Conservation (phyloP, 2,888 invertebrate genomes). For the Pristionchus japonicus region DNA sequence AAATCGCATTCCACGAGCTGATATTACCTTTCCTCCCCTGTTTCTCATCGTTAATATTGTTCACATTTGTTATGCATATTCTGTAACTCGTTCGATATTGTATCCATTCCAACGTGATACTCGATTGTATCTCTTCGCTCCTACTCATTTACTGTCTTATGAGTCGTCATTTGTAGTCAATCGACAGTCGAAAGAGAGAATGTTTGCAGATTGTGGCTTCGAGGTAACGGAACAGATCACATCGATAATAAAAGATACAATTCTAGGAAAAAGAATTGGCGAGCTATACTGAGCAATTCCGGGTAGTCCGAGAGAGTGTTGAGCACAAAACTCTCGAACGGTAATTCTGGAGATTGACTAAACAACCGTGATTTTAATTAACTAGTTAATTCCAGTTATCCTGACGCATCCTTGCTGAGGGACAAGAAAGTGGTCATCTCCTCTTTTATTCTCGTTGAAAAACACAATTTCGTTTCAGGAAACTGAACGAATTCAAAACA, state of each 20-base stretch:
- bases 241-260: background rate
- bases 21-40: background rate
- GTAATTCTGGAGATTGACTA: no score
- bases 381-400: background rate
- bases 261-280: background rate
- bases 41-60: background rate
- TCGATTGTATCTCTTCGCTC: background rate
- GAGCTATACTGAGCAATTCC: background rate
- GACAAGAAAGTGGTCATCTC: background rate
- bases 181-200: background rate
- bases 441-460: background rate
- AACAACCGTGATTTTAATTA: no score
- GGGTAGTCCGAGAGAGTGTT: background rate
- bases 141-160: background rate
- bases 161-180: background rate
- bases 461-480: background rate
- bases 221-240: background rate
- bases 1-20: background rate
- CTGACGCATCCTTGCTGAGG: background rate
- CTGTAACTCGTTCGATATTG: background rate
- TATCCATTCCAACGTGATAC: background rate
- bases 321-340: background rate
- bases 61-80: background rate
- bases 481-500: background rate
- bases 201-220: slow-evolving; percentile 1